Evolutionary conservation across 2,113 vertebrate species (phyloP).

Genomic region (Hirundichthys speculiger): DNA sequence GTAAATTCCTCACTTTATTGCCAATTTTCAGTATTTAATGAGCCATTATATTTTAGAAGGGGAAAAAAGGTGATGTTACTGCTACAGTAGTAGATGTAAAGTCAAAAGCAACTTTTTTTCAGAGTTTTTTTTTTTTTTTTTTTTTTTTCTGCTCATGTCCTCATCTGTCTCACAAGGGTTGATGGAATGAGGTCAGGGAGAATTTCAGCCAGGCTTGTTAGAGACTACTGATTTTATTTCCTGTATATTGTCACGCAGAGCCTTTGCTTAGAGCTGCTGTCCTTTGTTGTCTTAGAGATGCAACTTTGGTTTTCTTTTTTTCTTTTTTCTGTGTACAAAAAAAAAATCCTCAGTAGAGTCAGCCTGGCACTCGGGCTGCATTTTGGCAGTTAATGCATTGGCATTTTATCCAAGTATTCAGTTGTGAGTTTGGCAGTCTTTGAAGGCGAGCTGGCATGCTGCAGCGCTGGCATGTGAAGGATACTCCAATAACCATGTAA

Average conservation of each 20-base stretch:
- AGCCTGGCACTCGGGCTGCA: constrained; percentile 18
- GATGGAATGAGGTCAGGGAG: constrained; percentile 62
- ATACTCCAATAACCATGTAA: constrained; percentile 24
- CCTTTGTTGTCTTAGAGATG: constrained; percentile 7
- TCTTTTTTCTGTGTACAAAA: neutral
- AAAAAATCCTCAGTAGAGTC: constrained; percentile 20
- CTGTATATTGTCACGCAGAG: constrained; percentile 30
- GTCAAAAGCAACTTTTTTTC: too few species aligned
- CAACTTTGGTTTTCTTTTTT: constrained; percentile 13
- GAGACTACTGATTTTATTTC: constrained; percentile 53
- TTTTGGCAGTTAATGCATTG: constrained; percentile 31
- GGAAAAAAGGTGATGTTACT: too few species aligned
- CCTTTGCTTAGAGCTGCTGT: constrained; percentile 17
- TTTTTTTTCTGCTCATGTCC: neutral
- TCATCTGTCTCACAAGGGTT: constrained; percentile 29
- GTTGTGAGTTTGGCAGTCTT: constrained; percentile 28
- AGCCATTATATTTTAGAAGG: too few species aligned
- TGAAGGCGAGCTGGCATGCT: constrained; percentile 1
- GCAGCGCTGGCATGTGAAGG: constrained; percentile 21
- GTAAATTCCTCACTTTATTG: constrained; percentile 29
- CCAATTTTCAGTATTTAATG: constrained; percentile 1
- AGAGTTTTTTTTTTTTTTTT: constrained; percentile 6
- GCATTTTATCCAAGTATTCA: constrained; percentile 29
- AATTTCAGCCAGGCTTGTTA: constrained; percentile 53
- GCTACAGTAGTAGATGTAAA: too few species aligned